Conservation (phyloP, 1,140 invertebrate species). For the Drosophila nebulosa region DNA sequence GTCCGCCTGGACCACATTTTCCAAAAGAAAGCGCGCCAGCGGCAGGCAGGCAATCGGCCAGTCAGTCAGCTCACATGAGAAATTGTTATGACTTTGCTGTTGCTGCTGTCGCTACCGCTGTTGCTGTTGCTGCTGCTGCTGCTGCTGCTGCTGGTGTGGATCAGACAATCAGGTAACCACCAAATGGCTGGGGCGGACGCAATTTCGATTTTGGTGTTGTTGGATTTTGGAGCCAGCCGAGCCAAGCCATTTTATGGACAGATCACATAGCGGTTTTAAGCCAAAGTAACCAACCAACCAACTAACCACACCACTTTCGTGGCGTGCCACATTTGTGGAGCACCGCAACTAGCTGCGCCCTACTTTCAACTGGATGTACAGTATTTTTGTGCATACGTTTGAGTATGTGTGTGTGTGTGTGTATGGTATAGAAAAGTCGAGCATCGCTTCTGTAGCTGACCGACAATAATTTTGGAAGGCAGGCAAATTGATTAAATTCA, state of each 20-base stretch:
- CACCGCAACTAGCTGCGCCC: constrained; percentile 42
- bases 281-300: constrained; percentile 30
- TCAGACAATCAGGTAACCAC: constrained; percentile 3
- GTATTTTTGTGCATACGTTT: constrained; percentile 3
- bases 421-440: constrained; percentile 21
- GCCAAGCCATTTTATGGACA: constrained; percentile 48
- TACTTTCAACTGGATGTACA: constrained; percentile 43
- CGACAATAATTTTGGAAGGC: constrained; percentile 46
- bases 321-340: constrained; percentile 57
- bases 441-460: constrained; percentile 26
- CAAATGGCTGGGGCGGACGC: constrained; percentile 43
- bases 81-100: constrained; percentile 59
- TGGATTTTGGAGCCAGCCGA: constrained; percentile 54
- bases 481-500: constrained; percentile 55
- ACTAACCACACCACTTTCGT: constrained; percentile 54
- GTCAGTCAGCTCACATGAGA: constrained; percentile 37
- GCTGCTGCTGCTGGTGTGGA: not conserved
- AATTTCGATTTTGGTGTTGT: constrained; percentile 58
- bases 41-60: constrained; percentile 5
- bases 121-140: constrained; percentile 10
- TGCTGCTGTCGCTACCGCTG: constrained; percentile 1
- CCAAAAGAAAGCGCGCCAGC: constrained; percentile 65
- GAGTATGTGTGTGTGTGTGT: not conserved
- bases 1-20: constrained; percentile 72
- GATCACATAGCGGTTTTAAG: constrained; percentile 64